Evolutionary conservation across 2,113 vertebrate genomes (phyloP), one percentile per base, ranked within the genome.

Genomic region (Gymnocephalus cernua): DNA sequence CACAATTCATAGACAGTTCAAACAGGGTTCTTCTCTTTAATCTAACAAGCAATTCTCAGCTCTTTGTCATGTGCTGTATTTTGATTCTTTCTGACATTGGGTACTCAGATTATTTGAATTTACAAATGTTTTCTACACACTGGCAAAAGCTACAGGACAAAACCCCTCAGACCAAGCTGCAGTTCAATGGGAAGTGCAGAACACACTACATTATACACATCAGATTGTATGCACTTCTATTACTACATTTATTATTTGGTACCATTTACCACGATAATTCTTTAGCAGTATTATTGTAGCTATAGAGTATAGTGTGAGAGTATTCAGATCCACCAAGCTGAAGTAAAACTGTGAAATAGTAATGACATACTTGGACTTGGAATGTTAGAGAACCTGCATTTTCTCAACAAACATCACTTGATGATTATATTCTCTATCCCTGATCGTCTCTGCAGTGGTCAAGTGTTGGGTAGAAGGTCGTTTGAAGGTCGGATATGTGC

Each of bases 401-500:
- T 50, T 62, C 47, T 50, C 8, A 21, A 53, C n/a, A 62, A 74
- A 27, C 29, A 10, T 38, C 3, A 38, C 2, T 25, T 45, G 10
- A 56, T 77, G 16, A 67, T 4, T 25, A 51, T 18, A 12, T 72
- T 76, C 74, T 25, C 18, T 53, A n/a, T 70, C n/a, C 57, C 21
- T 7, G 27, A 69, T 77, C 5, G 29, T 69, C 70, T 69, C 75
- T 74, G n/a, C 89, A 96, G 95, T 0, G 95, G 96, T 18, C 95
- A 96, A 75, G 96, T 96, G 5, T 89, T 96, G 32, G 96, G 96
- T 0, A 92, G 96, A 74, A 92, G 94, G 68, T 95, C 93, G 0
- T 96, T 95, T 13, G 96, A 97, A 89, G 96, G 96, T 6, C 95
- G 98, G 80, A 99, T 99, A 93, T 99, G 98, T 0, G 98, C 98